These are phyloP conservation scores for Pachycephus smyrnensis DNA, from an alignment of 2,888 invertebrate genomes.

Conservation along the genomic window DNA sequence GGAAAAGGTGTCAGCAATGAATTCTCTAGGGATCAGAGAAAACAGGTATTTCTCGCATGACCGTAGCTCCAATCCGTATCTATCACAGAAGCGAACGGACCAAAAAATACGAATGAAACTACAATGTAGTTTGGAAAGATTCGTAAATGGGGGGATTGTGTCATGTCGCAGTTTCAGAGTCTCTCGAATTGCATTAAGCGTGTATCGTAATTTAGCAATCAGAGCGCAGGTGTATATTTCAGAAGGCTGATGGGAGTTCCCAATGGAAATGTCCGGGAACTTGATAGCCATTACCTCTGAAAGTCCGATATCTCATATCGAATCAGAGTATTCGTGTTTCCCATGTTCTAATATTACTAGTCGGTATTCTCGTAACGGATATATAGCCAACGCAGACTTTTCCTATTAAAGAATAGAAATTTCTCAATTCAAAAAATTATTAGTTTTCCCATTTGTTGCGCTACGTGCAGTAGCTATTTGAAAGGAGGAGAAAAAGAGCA, in stretches of 20 bases:
- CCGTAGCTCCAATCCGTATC: background rate
- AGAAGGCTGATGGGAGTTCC: slow-evolving; percentile 21
- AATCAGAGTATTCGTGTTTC: background rate
- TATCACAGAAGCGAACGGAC: background rate
- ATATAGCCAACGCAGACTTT: background rate
- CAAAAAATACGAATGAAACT: background rate
- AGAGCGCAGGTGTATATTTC: slow-evolving; percentile 52
- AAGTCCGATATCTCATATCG: background rate
- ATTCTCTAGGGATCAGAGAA: too few relatives aligned
- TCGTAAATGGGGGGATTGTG: background rate
- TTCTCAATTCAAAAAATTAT: background rate
- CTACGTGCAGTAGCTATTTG: background rate
- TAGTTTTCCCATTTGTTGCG: background rate
- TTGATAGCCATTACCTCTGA: background rate
- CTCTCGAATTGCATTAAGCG: slow-evolving; percentile 45
- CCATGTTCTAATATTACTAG: background rate
- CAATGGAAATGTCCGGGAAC: background rate
- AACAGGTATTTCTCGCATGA: background rate
- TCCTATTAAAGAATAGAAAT: background rate
- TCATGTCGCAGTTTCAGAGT: background rate
- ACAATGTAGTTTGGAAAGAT: background rate
- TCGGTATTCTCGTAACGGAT: background rate
- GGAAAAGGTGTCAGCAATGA: background rate
- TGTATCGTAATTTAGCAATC: slow-evolving; percentile 56
- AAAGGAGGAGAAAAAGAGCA: background rate